Evolutionary conservation across 2,113 vertebrate species (phyloP), one percentile per base, ranked within the genome.

Genomic region (Jaculus jaculus): DNA sequence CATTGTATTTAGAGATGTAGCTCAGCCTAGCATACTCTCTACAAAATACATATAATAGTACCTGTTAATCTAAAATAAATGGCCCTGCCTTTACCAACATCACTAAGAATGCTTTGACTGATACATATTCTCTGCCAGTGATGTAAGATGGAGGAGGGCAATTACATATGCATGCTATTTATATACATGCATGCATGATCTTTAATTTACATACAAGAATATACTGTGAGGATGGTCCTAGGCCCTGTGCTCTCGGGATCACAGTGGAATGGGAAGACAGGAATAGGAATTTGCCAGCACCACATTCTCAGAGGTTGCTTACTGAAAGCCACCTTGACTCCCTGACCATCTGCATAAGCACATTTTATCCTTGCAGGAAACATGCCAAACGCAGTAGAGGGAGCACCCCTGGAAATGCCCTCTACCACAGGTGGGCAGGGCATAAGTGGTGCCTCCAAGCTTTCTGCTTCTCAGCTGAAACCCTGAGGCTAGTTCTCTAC

Each of bases 171-270:
- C 24, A 16, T 10, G 15, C 37, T 58, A 1, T 32, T 42, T 39
- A 8, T 4, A 32, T 79, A 42, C 7, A 54, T 1, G 2, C 4
- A 26, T 72, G n/a, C 17, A n/a, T 1, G 8, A 42, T 2, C 11
- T 21, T 60, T 17, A 9, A 28, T 47, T 66, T 66, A 28, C 21
- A 78, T 7, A 16, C 63, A 37, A 58, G 34, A 30, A 42, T 34
- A 54, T 23, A 30, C 21, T 15, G 20, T 10, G 30, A 42, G 60
- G 12, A 23, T 34, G 71, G 42, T 83, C 60, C 26, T 34, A 30
- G 4, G 68, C 18, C 23, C 23, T 47, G 11, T 17, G 68, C 20
- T 66, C 87, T 34, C 23, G 39, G 34, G n/a, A 37, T 58, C 28
- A 16, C 1, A 9, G 42, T 23, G 54, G 37, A 68, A 34, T 0